Evolutionary conservation across 2,888 invertebrate genomes (phyloP), one percentile per base, ranked within the genome.

Genomic region (Aquatica leii): DNA sequence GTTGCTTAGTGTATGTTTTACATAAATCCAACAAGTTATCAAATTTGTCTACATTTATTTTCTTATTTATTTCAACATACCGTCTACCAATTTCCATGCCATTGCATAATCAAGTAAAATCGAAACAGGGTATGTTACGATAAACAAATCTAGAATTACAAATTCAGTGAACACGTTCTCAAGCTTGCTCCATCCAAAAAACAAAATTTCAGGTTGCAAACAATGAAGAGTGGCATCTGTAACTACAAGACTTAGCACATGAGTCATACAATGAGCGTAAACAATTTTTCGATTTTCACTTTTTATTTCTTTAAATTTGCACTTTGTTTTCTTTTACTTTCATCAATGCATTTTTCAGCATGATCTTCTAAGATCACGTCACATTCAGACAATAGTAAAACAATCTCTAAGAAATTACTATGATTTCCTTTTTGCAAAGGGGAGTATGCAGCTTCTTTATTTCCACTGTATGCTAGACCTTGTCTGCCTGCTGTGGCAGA

Each of bases 401-500:
- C 37, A 2, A 37, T 2, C 12, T 37, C 37, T 9, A 37, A 12
- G 9, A 37, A 37, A 37, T 37, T 37, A n/a, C 48, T 20, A 17
- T 18, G 21, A 20, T 48, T 48, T 12, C 18, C 20, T 20, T 9
- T 11, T 9, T 15, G 18, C 20, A 2, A 11, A 20, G 20, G 20
- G 15, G 48, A 17, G 20, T 48, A 48, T 18, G 8, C 21, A 8
- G 18, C 37, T 11, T 24, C 24, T 24, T 24, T 6, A 24, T 6
- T 24, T 6, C 24, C 37, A 18, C 48, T 18, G 21, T 20, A 48
- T 1, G 20, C n/a, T 9, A 48, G 8, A n/a, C 48, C 48, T 20
- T 48, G 48, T 31, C 50, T 50, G 21, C 50, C 41, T 41, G 15
- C 41, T 15, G n/a, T 50, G 24, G 31, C 50, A 11, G 50, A 11